Conservation (phyloP, 1,140 invertebrate genomes). For the Diachasma alloeum region DNA sequence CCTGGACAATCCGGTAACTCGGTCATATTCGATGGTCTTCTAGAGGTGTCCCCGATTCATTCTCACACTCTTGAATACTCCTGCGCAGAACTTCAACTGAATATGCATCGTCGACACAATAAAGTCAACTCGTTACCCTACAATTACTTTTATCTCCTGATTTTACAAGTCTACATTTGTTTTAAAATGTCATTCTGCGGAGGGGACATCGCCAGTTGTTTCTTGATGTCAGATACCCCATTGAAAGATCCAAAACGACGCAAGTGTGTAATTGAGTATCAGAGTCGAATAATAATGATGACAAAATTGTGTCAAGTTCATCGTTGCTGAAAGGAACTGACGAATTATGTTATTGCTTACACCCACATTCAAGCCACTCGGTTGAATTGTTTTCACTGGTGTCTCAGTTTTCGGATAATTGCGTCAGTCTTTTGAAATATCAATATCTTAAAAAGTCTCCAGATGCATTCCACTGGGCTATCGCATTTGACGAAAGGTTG, state of each 20-base stretch:
- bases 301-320: slow-evolving; percentile 38
- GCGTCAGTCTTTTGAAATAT: not conserved
- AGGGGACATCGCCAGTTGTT: not conserved
- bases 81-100: not conserved
- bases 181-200: not conserved
- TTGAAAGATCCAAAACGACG: not conserved
- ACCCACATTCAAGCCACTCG: slow-evolving; percentile 25
- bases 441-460: too few relatives aligned
- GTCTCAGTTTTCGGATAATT: not conserved
- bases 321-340: slow-evolving; percentile 40
- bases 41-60: not conserved
- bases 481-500: too few relatives aligned
- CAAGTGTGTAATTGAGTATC: not conserved
- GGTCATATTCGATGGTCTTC: not conserved
- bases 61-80: not conserved
- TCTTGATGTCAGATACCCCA: not conserved
- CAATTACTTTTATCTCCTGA: not conserved
- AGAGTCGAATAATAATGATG: not conserved
- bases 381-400: not conserved
- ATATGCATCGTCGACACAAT: not conserved
- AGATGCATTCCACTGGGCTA: too few relatives aligned
- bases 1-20: not conserved
- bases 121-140: not conserved
- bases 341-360: slow-evolving; percentile 39
- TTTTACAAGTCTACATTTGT: too few relatives aligned